phyloP scores from a whole-genome alignment of 1,140 invertebrate genomes.

The Antheraea pernyi region DNA sequence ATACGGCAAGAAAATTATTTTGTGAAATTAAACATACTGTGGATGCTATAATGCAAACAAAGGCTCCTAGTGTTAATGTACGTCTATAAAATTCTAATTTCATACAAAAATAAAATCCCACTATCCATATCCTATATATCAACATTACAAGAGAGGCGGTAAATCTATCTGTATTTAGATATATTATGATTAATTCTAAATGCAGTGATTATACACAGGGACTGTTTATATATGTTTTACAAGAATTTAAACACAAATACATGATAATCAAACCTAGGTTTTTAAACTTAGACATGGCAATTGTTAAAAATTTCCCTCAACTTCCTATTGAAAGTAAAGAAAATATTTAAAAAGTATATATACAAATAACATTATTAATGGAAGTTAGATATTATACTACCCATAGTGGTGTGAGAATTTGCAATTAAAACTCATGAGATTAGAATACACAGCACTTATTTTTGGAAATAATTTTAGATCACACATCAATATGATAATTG shows the following conservation, averaged over 20 bases:
- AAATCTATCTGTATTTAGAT: slow-evolving; percentile 18
- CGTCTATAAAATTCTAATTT: neutral
- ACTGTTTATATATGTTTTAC: neutral
- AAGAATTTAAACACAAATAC: neutral
- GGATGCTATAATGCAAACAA: neutral
- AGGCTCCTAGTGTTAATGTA: neutral
- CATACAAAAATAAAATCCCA: neutral
- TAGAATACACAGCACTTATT: neutral
- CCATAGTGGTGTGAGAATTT: neutral
- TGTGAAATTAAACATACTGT: neutral
- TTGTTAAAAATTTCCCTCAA: neutral
- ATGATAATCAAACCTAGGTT: neutral
- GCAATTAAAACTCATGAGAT: neutral
- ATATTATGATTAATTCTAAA: neutral
- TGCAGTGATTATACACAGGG: neutral
- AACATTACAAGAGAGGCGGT: slow-evolving; percentile 24
- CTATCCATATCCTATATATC: neutral
- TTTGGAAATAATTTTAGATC: neutral
- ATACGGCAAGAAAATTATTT: no score
- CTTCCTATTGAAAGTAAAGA: no score
- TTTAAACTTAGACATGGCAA: slow-evolving; percentile 1
- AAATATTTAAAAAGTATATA: no score
- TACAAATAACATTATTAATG: neutral
- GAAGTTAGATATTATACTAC: neutral
- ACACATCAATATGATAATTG: neutral